Evolutionary conservation across 2,113 vertebrate genomes (phyloP).

Genomic region (Rhadina sibilatrix): DNA sequence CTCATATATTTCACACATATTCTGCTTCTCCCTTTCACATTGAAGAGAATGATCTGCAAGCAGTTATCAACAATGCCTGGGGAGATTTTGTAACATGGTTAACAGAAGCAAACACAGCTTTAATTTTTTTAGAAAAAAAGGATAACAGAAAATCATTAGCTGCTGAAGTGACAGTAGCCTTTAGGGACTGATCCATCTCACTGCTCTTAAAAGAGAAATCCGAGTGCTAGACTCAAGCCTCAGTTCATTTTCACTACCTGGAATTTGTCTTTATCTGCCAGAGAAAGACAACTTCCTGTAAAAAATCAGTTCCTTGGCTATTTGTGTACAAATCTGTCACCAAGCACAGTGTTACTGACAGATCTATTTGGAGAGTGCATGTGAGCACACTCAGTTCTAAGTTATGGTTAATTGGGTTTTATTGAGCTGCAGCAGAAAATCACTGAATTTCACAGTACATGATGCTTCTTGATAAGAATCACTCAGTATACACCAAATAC

Average conservation of each 20-base stretch:
- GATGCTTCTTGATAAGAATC: background rate
- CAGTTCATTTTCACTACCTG: constrained; percentile 53
- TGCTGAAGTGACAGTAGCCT: constrained; percentile 56
- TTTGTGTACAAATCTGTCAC: constrained; percentile 14
- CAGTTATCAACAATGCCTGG: constrained; percentile 14
- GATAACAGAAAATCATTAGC: constrained; percentile 67
- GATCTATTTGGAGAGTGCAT: constrained; percentile 16
- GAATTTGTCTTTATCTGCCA: constrained; percentile 62
- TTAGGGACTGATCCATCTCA: constrained; percentile 45
- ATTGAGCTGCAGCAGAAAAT: constrained; percentile 2
- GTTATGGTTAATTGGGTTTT: constrained; percentile 32
- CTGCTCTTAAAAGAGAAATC: constrained; percentile 45
- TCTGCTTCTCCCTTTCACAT: background rate
- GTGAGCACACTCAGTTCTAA: constrained; percentile 23
- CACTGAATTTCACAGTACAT: background rate
- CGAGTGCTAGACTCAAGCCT: background rate
- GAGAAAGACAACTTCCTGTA: constrained; percentile 33
- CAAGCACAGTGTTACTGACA: constrained; percentile 28
- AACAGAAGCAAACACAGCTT: constrained; percentile 39
- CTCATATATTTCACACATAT: background rate
- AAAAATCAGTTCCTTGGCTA: constrained; percentile 43
- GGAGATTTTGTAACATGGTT: constrained; percentile 35
- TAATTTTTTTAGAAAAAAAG: constrained; percentile 52
- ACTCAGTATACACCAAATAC: background rate
- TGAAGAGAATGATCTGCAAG: constrained; percentile 2